A percentile compares a stretch with the other conserved stretches of the same genome.
Evolutionary conservation across 2,888 invertebrate species (phyloP).

Genomic region (Crossocerus cetratus): DNA sequence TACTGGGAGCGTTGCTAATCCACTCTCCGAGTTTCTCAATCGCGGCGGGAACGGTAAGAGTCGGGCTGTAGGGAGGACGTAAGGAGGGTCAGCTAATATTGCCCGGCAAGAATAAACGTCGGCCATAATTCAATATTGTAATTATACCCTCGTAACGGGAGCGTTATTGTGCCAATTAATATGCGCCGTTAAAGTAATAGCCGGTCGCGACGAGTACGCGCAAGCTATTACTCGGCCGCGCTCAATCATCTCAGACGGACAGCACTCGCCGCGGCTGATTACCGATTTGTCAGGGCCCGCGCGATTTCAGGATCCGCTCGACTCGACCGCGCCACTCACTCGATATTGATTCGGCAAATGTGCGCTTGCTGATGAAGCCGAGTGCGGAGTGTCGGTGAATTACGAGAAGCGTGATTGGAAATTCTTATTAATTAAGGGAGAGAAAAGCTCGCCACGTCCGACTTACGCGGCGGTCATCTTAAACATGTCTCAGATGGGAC

Average conservation of each 20-base stretch:
- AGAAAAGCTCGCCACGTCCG: conserved; percentile 59
- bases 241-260: conserved; percentile 50
- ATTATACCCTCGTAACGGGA: conserved; percentile 70
- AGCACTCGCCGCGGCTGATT: conserved; percentile 29
- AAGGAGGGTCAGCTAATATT: conserved; percentile 54
- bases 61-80: conserved; percentile 37
- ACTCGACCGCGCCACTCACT: background rate
- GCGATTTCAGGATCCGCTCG: conserved; percentile 1
- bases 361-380: background rate
- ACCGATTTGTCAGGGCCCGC: conserved; percentile 11
- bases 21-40: conserved; percentile 49
- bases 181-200: conserved; percentile 71
- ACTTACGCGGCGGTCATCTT: conserved; percentile 72
- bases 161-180: conserved; percentile 72
- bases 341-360: background rate
- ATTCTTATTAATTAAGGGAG: conserved; percentile 21
- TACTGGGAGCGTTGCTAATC: conserved; percentile 47
- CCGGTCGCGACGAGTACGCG: conserved; percentile 49
- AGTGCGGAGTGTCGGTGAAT: background rate
- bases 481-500: conserved; percentile 64
- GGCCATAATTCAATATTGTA: conserved; percentile 73
- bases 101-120: conserved; percentile 71
- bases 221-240: conserved; percentile 52
- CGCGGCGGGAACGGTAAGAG: conserved; percentile 53
- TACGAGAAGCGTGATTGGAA: conserved; percentile 16